phyloP scores from a whole-genome alignment of 2,113 vertebrate genomes.

The Harpagus bidentatus region DNA sequence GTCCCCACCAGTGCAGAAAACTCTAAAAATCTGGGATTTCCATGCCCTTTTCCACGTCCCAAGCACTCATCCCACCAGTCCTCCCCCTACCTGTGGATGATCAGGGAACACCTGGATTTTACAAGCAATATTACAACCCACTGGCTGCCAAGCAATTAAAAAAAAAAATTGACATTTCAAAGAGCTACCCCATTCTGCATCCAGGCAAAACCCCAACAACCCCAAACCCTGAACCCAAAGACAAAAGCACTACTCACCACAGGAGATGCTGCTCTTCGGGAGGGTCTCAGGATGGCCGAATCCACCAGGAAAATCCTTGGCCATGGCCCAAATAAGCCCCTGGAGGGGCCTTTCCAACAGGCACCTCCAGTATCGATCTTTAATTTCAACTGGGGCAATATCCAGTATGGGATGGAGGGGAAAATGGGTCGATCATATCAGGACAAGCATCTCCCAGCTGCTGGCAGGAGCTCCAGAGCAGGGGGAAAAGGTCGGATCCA shows the following conservation, averaged over 20 bases:
- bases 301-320: not conserved
- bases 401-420: not conserved
- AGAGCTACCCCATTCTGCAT: not conserved
- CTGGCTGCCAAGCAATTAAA: not conserved
- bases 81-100: too few relatives aligned
- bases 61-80: rapidly evolving
- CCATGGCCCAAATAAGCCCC: not conserved
- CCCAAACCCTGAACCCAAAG: not conserved
- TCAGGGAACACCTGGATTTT: not conserved
- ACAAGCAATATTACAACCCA: rapidly evolving
- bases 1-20: rapidly evolving
- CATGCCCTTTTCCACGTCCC: not conserved
- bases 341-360: not conserved
- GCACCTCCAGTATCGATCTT: not conserved
- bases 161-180: not conserved
- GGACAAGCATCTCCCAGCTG: not conserved
- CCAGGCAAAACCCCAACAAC: rapidly evolving
- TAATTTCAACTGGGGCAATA: too few relatives aligned
- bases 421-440: rapidly evolving
- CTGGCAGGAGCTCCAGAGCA: rapidly evolving
- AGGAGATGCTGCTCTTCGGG: not conserved
- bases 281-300: not conserved
- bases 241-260: not conserved
- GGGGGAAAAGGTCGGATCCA: not conserved
- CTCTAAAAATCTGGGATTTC: not conserved